These are phyloP conservation scores for Gortyna flavago DNA, from an alignment of 2,888 invertebrate species.

Conservation along the genomic window DNA sequence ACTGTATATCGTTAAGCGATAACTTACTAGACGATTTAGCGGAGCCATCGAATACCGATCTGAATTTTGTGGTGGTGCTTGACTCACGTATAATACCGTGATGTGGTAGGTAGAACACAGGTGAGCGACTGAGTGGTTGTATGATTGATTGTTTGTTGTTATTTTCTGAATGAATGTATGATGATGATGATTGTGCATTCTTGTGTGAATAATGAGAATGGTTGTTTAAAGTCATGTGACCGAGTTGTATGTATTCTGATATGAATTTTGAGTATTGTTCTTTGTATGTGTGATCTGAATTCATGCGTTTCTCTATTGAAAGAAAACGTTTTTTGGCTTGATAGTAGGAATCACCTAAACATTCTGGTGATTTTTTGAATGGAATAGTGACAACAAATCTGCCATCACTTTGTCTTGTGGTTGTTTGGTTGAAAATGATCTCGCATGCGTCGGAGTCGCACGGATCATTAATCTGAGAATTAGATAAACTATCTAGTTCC, in stretches of 20 bases:
- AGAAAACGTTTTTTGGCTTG: background rate
- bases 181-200: too few relatives aligned
- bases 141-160: too few relatives aligned
- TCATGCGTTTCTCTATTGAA: conserved; percentile 2
- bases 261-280: background rate
- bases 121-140: too few relatives aligned
- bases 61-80: background rate
- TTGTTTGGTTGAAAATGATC: too few relatives aligned
- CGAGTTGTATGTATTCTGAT: background rate
- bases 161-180: too few relatives aligned
- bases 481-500: too few relatives aligned
- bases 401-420: background rate
- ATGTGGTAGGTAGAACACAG: too few relatives aligned
- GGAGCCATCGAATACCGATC: background rate
- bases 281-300: conserved; percentile 7
- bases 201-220: background rate
- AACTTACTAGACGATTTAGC: background rate
- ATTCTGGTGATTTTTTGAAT: too few relatives aligned
- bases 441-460: too few relatives aligned
- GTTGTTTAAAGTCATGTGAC: conserved; percentile 12
- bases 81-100: background rate
- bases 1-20: background rate
- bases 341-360: too few relatives aligned
- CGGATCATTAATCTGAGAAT: too few relatives aligned
- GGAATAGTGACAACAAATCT: background rate